These are phyloP conservation scores for Dolomedes plantarius DNA, from an alignment of 2,888 invertebrate genomes.

Conservation along the genomic window DNA sequence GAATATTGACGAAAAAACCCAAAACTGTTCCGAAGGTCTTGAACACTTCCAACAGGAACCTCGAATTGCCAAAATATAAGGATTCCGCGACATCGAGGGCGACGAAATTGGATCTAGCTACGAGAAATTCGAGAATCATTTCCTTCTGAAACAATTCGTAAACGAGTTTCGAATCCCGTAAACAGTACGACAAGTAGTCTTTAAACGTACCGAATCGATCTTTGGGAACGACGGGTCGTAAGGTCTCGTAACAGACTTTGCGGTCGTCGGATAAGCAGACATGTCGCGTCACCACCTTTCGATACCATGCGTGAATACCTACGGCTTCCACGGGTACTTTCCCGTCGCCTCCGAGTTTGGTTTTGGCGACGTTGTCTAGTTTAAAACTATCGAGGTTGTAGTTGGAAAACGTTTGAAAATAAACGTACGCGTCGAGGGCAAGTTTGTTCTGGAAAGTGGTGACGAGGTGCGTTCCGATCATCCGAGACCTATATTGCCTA, in stretches of 20 bases:
- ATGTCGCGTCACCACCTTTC: not conserved
- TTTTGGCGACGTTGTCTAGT: conserved; percentile 38
- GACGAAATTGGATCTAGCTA: conserved; percentile 34
- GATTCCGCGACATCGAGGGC: too few relatives aligned
- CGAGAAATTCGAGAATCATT: not conserved
- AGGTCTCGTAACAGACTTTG: not conserved
- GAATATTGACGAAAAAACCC: conserved; percentile 22
- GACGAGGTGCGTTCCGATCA: not conserved
- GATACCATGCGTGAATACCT: conserved; percentile 40
- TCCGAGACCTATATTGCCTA: not conserved
- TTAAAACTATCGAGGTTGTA: too few relatives aligned
- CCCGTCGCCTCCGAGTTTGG: not conserved
- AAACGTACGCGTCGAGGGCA: conserved; percentile 23
- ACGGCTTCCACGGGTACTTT: conserved; percentile 31
- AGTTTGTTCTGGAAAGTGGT: conserved; percentile 30
- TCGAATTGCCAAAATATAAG: conserved; percentile 15
- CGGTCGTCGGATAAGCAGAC: not conserved
- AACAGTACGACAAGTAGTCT: conserved; percentile 27
- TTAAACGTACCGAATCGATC: conserved; percentile 44
- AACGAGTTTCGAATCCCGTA: conserved; percentile 22
- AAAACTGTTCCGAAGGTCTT: conserved; percentile 26
- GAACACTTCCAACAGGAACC: conserved; percentile 24
- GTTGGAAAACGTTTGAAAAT: conserved; percentile 22
- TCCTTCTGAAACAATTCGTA: conserved; percentile 25
- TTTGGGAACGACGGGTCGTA: too few relatives aligned